These are phyloP conservation scores for Junco hyemalis DNA, from an alignment of 2,113 vertebrate genomes.

Conservation along the genomic window DNA sequence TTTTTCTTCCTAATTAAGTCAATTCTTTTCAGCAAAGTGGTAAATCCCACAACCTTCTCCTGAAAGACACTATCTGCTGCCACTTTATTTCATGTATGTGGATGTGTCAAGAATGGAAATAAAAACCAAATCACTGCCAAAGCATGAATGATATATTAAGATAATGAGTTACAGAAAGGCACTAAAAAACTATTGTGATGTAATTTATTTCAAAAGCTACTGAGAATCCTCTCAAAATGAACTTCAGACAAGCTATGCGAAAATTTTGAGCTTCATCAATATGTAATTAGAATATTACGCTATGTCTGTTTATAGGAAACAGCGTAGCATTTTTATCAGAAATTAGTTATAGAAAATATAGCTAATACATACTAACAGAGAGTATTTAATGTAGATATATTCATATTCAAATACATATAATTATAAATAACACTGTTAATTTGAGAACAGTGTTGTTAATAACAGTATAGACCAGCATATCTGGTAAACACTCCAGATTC, in stretches of 20 bases:
- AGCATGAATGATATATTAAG: not conserved
- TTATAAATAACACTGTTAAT: not conserved
- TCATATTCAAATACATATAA: not conserved
- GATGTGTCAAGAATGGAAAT: not conserved
- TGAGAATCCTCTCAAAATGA: not conserved
- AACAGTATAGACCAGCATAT: not conserved
- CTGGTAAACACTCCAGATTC: not conserved
- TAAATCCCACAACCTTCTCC: not conserved
- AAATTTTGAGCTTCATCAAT: not conserved
- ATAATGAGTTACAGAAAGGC: not conserved
- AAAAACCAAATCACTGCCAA: not conserved
- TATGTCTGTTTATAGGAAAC: not conserved
- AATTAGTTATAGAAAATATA: not conserved
- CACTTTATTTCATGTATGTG: not conserved
- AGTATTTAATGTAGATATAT: not conserved
- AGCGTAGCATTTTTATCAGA: not conserved
- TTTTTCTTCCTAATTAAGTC: not conserved
- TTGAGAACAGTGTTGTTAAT: not conserved
- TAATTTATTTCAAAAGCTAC: not conserved
- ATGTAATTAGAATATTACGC: not conserved
- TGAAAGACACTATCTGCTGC: not conserved
- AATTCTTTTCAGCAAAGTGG: not conserved
- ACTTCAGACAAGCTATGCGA: not conserved
- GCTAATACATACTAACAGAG: not conserved
- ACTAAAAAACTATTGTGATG: not conserved